phyloP scores from a whole-genome alignment of 2,888 invertebrate species.

The Hemistola chrysoprasaria region DNA sequence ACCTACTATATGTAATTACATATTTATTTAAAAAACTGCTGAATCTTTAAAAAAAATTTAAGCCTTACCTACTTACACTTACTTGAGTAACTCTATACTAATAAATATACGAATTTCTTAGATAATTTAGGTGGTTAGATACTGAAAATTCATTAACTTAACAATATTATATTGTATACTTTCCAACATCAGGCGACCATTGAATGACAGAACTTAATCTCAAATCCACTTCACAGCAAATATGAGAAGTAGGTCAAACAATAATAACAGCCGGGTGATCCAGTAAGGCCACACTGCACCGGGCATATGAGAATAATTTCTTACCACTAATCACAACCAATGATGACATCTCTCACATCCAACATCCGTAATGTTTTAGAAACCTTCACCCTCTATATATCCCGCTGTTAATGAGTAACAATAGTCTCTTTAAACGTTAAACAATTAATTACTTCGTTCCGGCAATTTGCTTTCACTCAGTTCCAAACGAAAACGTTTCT shows the following conservation, averaged over 20 bases:
- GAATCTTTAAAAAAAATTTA: no score
- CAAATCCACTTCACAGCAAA: slow-evolving; percentile 27
- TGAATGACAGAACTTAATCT: slow-evolving; percentile 35
- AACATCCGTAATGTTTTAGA: slow-evolving; percentile 18
- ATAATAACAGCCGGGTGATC: slow-evolving; percentile 36
- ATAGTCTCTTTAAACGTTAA: slow-evolving; percentile 23
- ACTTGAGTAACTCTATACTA: no score
- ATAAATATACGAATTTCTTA: no score
- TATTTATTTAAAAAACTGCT: no score
- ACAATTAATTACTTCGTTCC: slow-evolving; percentile 25
- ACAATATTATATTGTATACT: no score
- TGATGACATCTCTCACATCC: slow-evolving; percentile 26
- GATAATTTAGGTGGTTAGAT: no score
- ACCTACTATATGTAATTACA: no score
- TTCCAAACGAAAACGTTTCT: slow-evolving; percentile 11
- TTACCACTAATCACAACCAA: no score
- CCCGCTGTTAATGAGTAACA: slow-evolving; percentile 26
- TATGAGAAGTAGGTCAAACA: slow-evolving; percentile 50
- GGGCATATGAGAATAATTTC: no score
- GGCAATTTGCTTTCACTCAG: slow-evolving; percentile 27
- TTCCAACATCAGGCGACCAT: slow-evolving; percentile 16
- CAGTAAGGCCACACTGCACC: slow-evolving; percentile 32
- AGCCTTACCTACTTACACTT: no score
- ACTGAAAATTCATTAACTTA: slow-evolving; percentile 16
- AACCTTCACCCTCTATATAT: slow-evolving; percentile 16